Evolutionary conservation across 2,888 invertebrate species (phyloP), one percentile per base, ranked within the genome.

Genomic region (Arge pagana): DNA sequence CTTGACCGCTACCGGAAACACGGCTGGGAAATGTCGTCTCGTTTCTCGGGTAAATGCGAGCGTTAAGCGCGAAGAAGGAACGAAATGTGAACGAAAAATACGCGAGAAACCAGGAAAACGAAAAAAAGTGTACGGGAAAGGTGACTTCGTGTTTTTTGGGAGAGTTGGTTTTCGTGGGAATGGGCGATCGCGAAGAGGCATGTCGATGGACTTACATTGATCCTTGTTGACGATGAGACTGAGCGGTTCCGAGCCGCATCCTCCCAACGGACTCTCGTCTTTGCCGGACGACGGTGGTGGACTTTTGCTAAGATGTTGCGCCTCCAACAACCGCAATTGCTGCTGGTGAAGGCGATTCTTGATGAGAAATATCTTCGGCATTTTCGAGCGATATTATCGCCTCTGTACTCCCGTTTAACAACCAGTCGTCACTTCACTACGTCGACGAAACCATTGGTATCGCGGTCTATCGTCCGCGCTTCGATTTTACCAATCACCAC

Each of bases 301-400:
- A 51, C 71, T 72, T 58, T 74, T 75, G 43, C 71, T 70, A 39
- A 88, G 82, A 78, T 91, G 90, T 79, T 91, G 91, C 60, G 88
- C 85, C 78, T 92, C 92, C 78, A 88, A 81, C 75, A 93, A 80
- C 69, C 88, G 83, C 72, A 89, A 83, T 80, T 93, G 93, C 84
- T 93, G 93, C 86, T 92, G 90, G 68, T 90, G 90, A 82, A 93
- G 83, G 76, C 93, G 86, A 78, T 93, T 90, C 81, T 93, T 93
- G 71, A 93, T 91, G 69, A 92, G 80, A 80, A 93, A 93, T 79
- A 93, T 93, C 84, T 93, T 93, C 83, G 93, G 93, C 93, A 93
- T 93, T 69, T 71, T 79, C 68, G 52, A n/a, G n/a, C n/a, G n/a
- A n/a, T n/a, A 36, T 36, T 21, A n/a, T 33, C 19, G n/a, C 23